These are phyloP conservation scores for Cephalopholis sonnerati DNA, from an alignment of 2,113 vertebrate genomes.

Conservation along the genomic window DNA sequence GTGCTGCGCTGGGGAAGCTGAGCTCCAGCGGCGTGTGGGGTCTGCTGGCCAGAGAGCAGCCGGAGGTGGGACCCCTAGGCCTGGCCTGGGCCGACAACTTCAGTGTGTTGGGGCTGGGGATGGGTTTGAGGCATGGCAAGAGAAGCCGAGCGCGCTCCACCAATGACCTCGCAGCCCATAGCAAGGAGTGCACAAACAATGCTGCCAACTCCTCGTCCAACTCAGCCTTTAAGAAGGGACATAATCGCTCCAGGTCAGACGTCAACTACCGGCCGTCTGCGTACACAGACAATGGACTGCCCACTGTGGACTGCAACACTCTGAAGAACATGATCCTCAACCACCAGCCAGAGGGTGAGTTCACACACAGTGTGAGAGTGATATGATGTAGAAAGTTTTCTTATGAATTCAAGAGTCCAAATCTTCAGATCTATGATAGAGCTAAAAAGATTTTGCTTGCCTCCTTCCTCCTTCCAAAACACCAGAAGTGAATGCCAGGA, in stretches of 20 bases:
- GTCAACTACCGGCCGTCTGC: conserved; percentile 81
- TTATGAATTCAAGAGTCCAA: neutral
- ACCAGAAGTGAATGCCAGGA: no score
- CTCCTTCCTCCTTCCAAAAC: no score
- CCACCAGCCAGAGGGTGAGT: conserved; percentile 89
- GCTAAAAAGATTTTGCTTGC: neutral
- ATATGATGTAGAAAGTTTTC: neutral
- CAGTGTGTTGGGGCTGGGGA: conserved; percentile 85
- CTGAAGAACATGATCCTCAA: conserved; percentile 87
- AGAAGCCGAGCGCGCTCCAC: conserved; percentile 92
- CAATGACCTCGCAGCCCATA: conserved; percentile 90
- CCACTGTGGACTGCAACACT: conserved; percentile 83
- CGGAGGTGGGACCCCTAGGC: conserved; percentile 84
- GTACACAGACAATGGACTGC: conserved; percentile 83
- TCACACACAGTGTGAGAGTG: neutral
- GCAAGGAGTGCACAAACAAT: conserved; percentile 84
- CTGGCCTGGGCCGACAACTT: conserved; percentile 90
- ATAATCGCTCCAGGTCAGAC: conserved; percentile 93
- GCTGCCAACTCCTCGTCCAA: conserved; percentile 63
- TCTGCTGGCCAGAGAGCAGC: conserved; percentile 88
- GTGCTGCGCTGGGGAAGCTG: conserved; percentile 78
- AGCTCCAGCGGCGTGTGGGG: conserved; percentile 88
- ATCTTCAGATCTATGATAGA: neutral
- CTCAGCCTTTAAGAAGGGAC: conserved; percentile 90
- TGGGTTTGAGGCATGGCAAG: conserved; percentile 87